phyloP scores from a whole-genome alignment of 2,797 vertebrate species.

The Brachyalestes nurse region DNA sequence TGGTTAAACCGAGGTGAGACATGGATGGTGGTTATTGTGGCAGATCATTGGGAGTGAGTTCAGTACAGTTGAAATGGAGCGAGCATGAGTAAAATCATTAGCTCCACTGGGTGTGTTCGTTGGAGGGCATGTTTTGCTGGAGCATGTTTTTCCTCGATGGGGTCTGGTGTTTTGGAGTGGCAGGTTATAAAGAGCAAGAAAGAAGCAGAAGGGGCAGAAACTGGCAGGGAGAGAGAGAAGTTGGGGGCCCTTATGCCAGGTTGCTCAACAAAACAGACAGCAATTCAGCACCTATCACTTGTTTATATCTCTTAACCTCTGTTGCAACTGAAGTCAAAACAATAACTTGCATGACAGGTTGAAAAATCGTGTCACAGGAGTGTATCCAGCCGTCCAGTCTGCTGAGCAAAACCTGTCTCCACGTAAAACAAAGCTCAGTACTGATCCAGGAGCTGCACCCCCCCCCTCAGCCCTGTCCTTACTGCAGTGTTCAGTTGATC shows the following conservation, averaged over 20 bases:
- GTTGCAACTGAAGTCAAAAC: conserved; percentile 12
- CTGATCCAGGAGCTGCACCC: not conserved
- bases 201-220: not conserved
- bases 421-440: not conserved
- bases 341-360: conserved; percentile 13
- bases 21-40: not conserved
- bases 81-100: conserved; percentile 54
- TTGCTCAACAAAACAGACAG: conserved; percentile 17
- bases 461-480: too few relatives aligned
- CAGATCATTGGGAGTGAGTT: not conserved
- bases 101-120: conserved; percentile 31
- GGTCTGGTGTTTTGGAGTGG: conserved; percentile 13
- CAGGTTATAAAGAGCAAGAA: not conserved
- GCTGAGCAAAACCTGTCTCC: not conserved
- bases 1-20: not conserved
- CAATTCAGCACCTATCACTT: conserved; percentile 31
- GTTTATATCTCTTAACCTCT: conserved; percentile 27
- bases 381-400: not conserved
- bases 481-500: too few relatives aligned
- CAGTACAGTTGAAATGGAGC: not conserved
- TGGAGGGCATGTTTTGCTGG: conserved; percentile 43
- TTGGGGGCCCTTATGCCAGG: not conserved
- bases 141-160: conserved; percentile 8
- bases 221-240: not conserved
- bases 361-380: not conserved